These are phyloP conservation scores for Sebastes iracundus DNA, from an alignment of 2,797 vertebrate genomes.

Conservation along the genomic window DNA sequence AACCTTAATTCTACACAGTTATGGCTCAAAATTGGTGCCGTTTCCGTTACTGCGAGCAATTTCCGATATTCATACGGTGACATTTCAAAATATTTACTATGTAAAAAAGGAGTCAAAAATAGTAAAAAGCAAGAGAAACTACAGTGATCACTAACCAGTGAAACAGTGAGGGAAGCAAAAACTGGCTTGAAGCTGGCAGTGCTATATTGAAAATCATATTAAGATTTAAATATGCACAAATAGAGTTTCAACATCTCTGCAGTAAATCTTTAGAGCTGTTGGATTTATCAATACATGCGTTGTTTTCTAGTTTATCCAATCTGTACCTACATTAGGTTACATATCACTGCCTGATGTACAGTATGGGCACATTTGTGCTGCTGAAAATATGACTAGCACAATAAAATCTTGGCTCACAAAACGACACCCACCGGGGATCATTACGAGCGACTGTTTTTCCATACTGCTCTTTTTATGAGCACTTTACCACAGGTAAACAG, in stretches of 20 bases:
- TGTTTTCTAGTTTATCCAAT: not conserved
- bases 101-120: not conserved
- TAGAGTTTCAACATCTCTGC: not conserved
- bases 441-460: not conserved
- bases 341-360: not conserved
- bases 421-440: not conserved
- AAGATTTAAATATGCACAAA: not conserved
- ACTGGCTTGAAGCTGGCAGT: not conserved
- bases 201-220: not conserved
- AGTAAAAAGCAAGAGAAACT: not conserved
- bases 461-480: not conserved
- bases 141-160: not conserved
- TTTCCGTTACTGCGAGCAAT: not conserved
- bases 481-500: not conserved
- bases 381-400: not conserved
- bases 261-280: not conserved
- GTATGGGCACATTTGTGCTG: not conserved
- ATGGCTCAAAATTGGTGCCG: not conserved
- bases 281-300: not conserved
- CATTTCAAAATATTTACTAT: not conserved
- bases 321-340: not conserved
- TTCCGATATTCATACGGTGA: not conserved
- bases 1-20: conserved; percentile 1
- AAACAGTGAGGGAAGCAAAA: not conserved
- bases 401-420: not conserved